A percentile compares a stretch with the other conserved stretches of the same genome.
These are phyloP conservation scores for Tricholaema leucomelas DNA, from an alignment of 2,113 vertebrate genomes.

Conservation along the genomic window DNA sequence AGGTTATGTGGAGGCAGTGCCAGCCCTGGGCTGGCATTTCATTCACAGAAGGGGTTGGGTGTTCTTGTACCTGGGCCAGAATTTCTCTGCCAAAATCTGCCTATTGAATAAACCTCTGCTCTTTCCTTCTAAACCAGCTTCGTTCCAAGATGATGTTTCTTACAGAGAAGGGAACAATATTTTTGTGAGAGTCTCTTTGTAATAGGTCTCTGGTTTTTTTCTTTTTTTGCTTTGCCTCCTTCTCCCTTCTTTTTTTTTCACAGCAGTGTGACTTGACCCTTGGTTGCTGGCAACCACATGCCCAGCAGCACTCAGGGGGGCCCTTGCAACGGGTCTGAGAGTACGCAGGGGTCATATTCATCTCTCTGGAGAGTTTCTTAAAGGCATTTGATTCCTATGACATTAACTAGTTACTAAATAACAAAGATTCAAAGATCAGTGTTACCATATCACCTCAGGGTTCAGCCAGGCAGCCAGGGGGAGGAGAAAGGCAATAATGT, in stretches of 20 bases:
- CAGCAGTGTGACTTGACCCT: neutral
- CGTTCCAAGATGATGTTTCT: neutral
- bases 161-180: neutral
- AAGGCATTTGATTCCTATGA: conserved; percentile 8
- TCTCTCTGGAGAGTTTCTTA: conserved; percentile 7
- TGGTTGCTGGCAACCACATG: neutral
- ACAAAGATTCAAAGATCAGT: conserved; percentile 40
- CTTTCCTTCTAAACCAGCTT: neutral
- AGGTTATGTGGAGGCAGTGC: neutral
- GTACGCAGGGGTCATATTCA: neutral
- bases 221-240: neutral
- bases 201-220: neutral
- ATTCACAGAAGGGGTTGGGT: neutral
- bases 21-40: neutral
- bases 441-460: neutral
- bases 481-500: neutral
- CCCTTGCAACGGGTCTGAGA: neutral
- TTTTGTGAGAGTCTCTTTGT: neutral
- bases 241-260: neutral
- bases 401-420: conserved; percentile 59
- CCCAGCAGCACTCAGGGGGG: rapidly evolving
- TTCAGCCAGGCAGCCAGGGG: neutral
- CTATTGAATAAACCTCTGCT: neutral
- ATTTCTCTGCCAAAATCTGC: neutral
- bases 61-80: neutral